These are phyloP conservation scores for Holacanthella duospinosa DNA, from an alignment of 2,888 invertebrate genomes.

Conservation along the genomic window DNA sequence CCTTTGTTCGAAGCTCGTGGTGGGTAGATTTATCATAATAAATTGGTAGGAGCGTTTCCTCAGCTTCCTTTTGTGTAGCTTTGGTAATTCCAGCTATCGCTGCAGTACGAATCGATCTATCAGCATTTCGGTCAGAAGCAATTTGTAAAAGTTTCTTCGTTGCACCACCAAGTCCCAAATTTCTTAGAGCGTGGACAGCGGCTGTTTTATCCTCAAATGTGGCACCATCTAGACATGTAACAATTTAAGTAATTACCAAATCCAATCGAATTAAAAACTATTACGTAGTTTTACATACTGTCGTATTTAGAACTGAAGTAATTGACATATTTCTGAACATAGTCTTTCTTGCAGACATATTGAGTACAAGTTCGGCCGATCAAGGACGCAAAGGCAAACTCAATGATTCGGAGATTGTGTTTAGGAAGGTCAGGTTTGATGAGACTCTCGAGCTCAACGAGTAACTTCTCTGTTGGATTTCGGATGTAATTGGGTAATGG, in stretches of 20 bases:
- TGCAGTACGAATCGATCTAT: conserved; percentile 31
- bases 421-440: conserved; percentile 18
- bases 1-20: conserved; percentile 29
- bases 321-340: conserved; percentile 33
- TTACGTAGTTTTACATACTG: conserved; percentile 13
- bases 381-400: conserved; percentile 34
- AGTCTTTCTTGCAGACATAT: conserved; percentile 26
- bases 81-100: conserved; percentile 33
- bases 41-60: conserved; percentile 30
- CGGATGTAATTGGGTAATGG: conserved; percentile 32
- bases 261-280: background rate
- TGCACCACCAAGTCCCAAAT: conserved; percentile 28
- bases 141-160: conserved; percentile 26
- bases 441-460: conserved; percentile 33
- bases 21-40: conserved; percentile 31
- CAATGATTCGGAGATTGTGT: conserved; percentile 29
- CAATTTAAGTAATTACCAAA: background rate
- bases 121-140: conserved; percentile 24
- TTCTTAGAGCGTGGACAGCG: conserved; percentile 28
- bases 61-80: conserved; percentile 22
- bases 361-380: conserved; percentile 32
- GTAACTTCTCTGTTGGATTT: conserved; percentile 37
- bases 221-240: conserved; percentile 13
- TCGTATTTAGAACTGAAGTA: conserved; percentile 28
- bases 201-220: conserved; percentile 33